Evolutionary conservation across 2,888 invertebrate species (phyloP).

Genomic region (Cerceris rybyensis): DNA sequence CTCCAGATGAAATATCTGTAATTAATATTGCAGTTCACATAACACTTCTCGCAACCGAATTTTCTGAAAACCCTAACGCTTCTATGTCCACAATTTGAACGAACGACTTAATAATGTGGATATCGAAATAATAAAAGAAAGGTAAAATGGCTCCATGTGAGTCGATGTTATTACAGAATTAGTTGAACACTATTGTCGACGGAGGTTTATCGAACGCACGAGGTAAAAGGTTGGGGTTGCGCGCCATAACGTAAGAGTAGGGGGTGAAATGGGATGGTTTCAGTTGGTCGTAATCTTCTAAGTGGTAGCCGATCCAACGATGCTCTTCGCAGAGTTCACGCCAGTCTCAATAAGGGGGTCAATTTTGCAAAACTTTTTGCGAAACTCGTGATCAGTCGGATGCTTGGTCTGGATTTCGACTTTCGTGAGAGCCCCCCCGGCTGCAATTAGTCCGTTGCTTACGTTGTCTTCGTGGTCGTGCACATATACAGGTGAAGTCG

Average conservation of each 20-base stretch:
- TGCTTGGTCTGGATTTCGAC: constrained; percentile 13
- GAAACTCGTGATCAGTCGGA: neutral
- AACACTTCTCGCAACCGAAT: no score
- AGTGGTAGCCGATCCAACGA: constrained; percentile 2
- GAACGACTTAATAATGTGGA: no score
- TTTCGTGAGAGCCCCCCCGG: neutral
- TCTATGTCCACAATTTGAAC: no score
- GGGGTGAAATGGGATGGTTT: neutral
- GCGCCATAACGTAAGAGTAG: neutral
- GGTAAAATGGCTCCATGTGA: neutral
- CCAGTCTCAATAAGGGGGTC: neutral
- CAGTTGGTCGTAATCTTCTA: constrained; percentile 2
- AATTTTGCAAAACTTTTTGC: constrained; percentile 1
- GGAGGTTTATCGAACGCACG: neutral
- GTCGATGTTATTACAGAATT: neutral
- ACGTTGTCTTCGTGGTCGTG: no score
- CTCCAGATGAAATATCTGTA: no score
- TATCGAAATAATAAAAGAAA: neutral
- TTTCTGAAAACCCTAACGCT: no score
- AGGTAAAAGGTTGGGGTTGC: neutral
- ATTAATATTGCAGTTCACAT: no score
- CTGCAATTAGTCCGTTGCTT: no score
- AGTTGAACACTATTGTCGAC: neutral
- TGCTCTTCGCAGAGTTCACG: neutral
- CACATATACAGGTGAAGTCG: no score